Evolutionary conservation across 1,140 invertebrate genomes (phyloP), one percentile per base, ranked within the genome.

Genomic region (Psilanteris sp.): DNA sequence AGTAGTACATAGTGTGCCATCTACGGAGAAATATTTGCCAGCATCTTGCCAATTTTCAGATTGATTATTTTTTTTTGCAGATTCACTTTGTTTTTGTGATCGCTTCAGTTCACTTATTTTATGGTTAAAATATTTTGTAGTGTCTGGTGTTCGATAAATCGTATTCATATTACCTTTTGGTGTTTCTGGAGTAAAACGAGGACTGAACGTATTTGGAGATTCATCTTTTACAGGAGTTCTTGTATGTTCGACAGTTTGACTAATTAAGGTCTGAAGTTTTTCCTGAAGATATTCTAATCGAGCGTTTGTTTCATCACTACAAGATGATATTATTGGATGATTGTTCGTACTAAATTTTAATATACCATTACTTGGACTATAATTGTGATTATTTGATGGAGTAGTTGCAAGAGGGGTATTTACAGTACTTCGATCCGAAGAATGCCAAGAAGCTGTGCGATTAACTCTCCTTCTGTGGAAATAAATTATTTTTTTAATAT

Each of bases 11-110:
- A 4, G 10, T 73, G 10, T 73, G 0, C 59, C 62, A 18, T 82
- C 77, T 3, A 78, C 77, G 34, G 83, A 55, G 24, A 89, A 86
- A 75, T 87, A 89, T 34, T 83, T 57, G 14, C 80, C 77, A 6
- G 85, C 90, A 67, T 86, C 85, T 22, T 85, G 83, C 90, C 90
- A 90, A 6, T 1, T 61, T 48, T 67, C 74, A 0, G 9, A 10
- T 0, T 66, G 37, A 1, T 36, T 2, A 3, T 6, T 11, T 7
- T 27, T 55, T 44, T 26, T 64, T 9, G 13, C 4, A 0, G 70
- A 54, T 4, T 61, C 54, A 4, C 10, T 32, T 22, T 81, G 83
- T 13, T 82, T 87, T 7, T 54, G 29, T 0, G 77, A 80, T 22
- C 84, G 84, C 15, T 85, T 87, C 0, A 87, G 37, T 34, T 87